Conservation (phyloP, 2,113 vertebrate species). For the Dromiciops gliroides region DNA sequence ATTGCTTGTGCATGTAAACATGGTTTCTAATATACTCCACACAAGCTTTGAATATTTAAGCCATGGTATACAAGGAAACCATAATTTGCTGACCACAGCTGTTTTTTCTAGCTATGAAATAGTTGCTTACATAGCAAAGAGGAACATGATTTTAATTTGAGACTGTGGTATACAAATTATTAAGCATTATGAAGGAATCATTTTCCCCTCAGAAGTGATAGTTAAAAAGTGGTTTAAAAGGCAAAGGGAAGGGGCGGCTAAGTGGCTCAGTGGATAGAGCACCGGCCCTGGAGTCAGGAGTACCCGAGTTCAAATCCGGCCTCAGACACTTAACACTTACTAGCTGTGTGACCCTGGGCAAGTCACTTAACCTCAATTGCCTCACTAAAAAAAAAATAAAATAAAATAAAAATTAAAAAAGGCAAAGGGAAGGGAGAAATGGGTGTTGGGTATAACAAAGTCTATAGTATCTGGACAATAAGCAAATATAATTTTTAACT, state of each 20-base stretch:
- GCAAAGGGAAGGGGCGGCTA: neutral
- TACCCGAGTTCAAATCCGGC: too few species aligned
- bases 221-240: neutral
- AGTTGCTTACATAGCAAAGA: neutral
- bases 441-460: neutral
- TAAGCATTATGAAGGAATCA: neutral
- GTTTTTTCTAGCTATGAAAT: neutral
- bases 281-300: too few species aligned
- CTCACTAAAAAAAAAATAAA: too few species aligned
- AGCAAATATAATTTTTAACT: neutral
- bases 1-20: neutral
- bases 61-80: neutral
- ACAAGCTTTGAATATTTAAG: neutral
- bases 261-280: too few species aligned
- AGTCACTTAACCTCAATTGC: too few species aligned
- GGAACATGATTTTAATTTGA: neutral
- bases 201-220: neutral
- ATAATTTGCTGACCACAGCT: neutral
- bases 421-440: neutral
- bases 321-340: too few species aligned
- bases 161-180: neutral
- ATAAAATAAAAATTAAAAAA: too few species aligned
- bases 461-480: neutral
- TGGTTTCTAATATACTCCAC: neutral
- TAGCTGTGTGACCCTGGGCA: too few species aligned